Conservation (phyloP, 2,888 invertebrate genomes). For the Thymelicus sylvestris region DNA sequence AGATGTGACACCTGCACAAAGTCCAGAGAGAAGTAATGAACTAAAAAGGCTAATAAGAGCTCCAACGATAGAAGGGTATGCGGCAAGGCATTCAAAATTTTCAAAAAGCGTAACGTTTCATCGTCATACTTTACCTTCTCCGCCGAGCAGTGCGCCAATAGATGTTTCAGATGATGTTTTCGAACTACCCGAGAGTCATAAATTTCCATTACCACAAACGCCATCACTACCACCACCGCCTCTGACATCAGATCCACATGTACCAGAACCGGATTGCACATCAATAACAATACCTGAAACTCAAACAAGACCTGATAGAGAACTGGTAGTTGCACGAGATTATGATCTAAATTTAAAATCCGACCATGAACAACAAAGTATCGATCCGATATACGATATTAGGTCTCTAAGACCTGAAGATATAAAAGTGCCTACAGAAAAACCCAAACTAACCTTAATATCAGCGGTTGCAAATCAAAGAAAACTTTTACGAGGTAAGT, state of each 20-base stretch:
- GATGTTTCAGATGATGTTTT: constrained; percentile 67
- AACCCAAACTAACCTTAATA: constrained; percentile 83
- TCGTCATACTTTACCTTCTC: constrained; percentile 92
- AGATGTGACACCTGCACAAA: constrained; percentile 81
- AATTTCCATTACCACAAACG: constrained; percentile 45
- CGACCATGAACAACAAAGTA: constrained; percentile 61
- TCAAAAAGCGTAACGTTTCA: constrained; percentile 96
- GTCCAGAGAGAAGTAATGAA: constrained; percentile 83
- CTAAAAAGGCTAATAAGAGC: constrained; percentile 90
- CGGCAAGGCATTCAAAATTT: constrained; percentile 94
- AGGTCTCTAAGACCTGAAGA: constrained; percentile 78
- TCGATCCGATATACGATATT: constrained; percentile 67
- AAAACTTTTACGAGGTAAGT: constrained; percentile 82
- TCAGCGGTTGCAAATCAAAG: constrained; percentile 85
- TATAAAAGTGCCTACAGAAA: constrained; percentile 82
- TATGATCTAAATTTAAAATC: constrained; percentile 60
- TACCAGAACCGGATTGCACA: constrained; percentile 49
- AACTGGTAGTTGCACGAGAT: constrained; percentile 49
- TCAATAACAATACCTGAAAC: constrained; percentile 49
- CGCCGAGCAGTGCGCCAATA: constrained; percentile 84
- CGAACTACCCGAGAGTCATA: constrained; percentile 62
- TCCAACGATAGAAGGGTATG: constrained; percentile 94
- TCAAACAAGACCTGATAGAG: constrained; percentile 51
- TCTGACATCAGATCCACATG: constrained; percentile 48
- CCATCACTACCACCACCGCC: constrained; percentile 43